These are phyloP conservation scores for Cladorhizidae sp. DNA, from an alignment of 37 sponge, comb jelly and placozoan species.

Conservation along the genomic window DNA sequence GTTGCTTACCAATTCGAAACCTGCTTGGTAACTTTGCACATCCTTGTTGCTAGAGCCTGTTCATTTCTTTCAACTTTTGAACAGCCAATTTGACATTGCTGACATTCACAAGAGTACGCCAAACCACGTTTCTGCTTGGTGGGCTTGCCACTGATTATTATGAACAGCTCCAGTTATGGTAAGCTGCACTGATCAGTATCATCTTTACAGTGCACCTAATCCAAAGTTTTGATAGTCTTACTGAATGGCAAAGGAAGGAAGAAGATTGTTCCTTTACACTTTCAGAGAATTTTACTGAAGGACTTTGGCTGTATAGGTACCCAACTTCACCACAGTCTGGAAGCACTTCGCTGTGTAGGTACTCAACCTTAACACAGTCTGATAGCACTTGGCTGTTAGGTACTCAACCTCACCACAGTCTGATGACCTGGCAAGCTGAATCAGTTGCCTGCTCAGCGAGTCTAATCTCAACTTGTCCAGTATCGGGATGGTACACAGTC, in stretches of 20 bases:
- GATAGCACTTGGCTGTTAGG: too few relatives aligned
- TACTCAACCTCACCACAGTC: too few relatives aligned
- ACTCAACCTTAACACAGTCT: too few relatives aligned
- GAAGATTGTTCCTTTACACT: constrained; percentile 51
- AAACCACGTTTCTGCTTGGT: constrained; percentile 46
- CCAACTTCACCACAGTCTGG: constrained; percentile 61
- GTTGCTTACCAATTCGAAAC: constrained; percentile 37
- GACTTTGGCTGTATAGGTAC: constrained; percentile 58
- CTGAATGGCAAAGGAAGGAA: constrained; percentile 44
- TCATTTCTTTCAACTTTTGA: constrained; percentile 24
- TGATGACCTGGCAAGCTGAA: too few relatives aligned
- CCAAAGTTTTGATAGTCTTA: constrained; percentile 55
- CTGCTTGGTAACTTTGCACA: constrained; percentile 33
- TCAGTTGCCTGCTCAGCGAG: too few relatives aligned
- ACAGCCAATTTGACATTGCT: constrained; percentile 32
- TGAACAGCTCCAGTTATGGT: constrained; percentile 35
- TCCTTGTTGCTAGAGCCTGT: too few relatives aligned
- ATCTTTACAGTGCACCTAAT: not conserved
- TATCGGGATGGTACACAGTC: too few relatives aligned
- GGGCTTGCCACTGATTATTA: constrained; percentile 41
- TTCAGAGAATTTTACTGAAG: constrained; percentile 48
- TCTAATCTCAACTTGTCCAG: too few relatives aligned
- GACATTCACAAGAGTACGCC: constrained; percentile 45
- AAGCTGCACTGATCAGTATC: not conserved
- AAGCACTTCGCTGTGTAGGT: too few relatives aligned